Evolutionary conservation across 2,888 invertebrate species (phyloP).

Genomic region (Eledone cirrhosa): DNA sequence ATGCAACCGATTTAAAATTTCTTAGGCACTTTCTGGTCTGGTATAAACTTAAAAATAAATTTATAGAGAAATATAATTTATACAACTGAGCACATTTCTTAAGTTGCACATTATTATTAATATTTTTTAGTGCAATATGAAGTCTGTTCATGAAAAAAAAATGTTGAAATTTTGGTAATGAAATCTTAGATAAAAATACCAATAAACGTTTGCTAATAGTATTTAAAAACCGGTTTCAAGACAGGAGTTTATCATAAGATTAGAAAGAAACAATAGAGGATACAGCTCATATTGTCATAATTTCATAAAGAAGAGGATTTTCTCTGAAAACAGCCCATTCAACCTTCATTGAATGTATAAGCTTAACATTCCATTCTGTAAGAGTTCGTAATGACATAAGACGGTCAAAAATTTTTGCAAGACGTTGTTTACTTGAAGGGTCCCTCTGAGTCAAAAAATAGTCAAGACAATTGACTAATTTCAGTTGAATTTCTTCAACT

Average conservation of each 20-base stretch:
- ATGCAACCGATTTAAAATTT: no score
- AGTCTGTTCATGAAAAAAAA: no score
- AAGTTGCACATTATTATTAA: no score
- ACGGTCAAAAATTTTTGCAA: constrained; percentile 24
- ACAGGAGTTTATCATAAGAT: background rate
- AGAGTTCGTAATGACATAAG: constrained; percentile 23
- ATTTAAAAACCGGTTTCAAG: no score
- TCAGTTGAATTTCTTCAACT: constrained; percentile 22
- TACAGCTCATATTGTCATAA: constrained; percentile 15
- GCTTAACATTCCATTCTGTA: constrained; percentile 28
- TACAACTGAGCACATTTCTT: no score
- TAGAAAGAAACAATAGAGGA: background rate
- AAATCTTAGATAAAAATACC: no score
- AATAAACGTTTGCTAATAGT: no score
- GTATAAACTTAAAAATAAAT: no score
- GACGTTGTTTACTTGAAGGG: constrained; percentile 3
- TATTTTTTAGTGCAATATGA: no score
- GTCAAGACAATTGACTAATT: constrained; percentile 21
- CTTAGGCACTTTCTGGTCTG: no score
- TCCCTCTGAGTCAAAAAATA: background rate
- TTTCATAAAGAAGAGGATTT: constrained; percentile 25
- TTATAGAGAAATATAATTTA: no score
- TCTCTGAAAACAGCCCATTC: constrained; percentile 27
- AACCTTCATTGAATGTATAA: constrained; percentile 25
- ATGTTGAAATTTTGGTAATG: no score